Evolutionary conservation across 2,797 vertebrate genomes (phyloP), one percentile per base, ranked within the genome.

Genomic region (Cyclura pinguis): DNA sequence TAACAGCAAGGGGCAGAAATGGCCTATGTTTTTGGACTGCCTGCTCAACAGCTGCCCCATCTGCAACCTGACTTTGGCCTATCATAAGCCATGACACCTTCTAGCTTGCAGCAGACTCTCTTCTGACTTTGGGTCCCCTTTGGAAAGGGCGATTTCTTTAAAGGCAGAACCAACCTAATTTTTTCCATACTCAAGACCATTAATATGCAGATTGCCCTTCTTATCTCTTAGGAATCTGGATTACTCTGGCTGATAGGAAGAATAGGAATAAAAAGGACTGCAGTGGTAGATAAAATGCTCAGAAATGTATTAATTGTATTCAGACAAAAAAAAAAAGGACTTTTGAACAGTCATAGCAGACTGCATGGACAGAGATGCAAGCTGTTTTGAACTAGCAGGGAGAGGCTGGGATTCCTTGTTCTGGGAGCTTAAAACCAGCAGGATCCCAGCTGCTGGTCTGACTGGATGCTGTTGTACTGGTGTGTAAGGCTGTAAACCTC

Each of bases 211-310:
- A 38, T 29, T 32, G 8, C 22, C 8, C 35, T 20, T 14, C 73
- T 77, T 86, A 77, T 86, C 24, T 83, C n/a, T 83, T 38, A 73
- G 24, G 77, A 47, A 89, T 84, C 72, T 76, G 52, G 55, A 29
- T 83, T 64, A 62, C 7, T 20, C 32, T 50, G 55, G n/a, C 18
- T 50, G 55, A 14, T 80, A 62, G 32, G 55, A 89, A 76, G 10
- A 47, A 83, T 47, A 38, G 24, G 29, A 52, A 74, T 62, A 22
- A 74, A 83, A 59, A 59, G 32, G 69, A 8, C 22, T 62, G 12
- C 29, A 20, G 57, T 29, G 69, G 32, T 42, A 73, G 52, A 59
- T 38, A 32, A 57, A 82, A 42, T 14, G 2, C 35, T 42, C 14
- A 87, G 74, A 78, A 50, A 62, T 32, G 12, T 88, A n/a, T 69